Evolutionary conservation across 2,797 vertebrate genomes (phyloP).

Genomic region (Eospalax fontanierii): DNA sequence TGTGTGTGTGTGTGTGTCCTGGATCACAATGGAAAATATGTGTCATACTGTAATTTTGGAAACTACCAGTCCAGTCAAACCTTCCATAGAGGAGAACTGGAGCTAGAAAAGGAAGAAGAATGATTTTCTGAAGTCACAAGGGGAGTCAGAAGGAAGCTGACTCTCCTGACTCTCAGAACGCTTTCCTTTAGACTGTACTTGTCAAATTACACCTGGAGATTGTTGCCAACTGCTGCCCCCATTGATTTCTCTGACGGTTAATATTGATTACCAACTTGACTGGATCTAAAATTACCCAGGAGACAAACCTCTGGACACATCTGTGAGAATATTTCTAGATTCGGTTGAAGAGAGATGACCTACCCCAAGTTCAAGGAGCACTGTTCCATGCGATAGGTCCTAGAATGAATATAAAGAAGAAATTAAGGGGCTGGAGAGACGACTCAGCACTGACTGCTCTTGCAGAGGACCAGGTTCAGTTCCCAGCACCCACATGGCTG

Average conservation of each 20-base stretch:
- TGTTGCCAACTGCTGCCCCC: neutral
- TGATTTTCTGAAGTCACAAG: neutral
- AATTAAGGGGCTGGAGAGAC: too few species aligned
- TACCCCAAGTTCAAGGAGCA: neutral
- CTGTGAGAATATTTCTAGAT: neutral
- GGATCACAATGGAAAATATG: neutral
- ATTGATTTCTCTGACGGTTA: neutral
- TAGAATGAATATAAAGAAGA: neutral
- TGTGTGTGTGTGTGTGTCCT: neutral
- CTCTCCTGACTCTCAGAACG: neutral
- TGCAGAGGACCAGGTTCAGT: too few species aligned
- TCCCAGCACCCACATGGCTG: too few species aligned
- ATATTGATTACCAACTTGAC: neutral
- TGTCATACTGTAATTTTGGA: constrained; percentile 26
- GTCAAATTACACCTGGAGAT: neutral
- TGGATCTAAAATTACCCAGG: neutral
- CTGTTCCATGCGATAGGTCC: neutral
- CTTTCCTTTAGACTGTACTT: neutral
- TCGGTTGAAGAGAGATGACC: neutral
- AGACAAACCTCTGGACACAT: neutral
- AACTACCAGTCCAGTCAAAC: neutral
- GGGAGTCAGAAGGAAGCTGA: neutral
- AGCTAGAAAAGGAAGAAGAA: neutral
- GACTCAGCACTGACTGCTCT: too few species aligned
- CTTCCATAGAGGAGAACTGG: neutral